Evolutionary conservation across 2,113 vertebrate genomes (phyloP).

Genomic region (Pogona vitticeps): DNA sequence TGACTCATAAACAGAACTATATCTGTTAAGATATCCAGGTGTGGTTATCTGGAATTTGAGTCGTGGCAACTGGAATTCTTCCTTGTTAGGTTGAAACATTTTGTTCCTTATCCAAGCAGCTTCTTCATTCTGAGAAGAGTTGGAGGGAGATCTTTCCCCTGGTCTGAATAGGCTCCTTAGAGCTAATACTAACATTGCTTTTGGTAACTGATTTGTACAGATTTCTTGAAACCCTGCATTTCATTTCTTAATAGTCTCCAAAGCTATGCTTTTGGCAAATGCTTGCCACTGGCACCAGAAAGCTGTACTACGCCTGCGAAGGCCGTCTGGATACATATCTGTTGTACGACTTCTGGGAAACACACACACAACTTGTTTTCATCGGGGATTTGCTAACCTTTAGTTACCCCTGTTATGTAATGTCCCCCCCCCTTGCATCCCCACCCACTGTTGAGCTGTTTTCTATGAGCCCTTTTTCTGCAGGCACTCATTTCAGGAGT

Average conservation of each 20-base stretch:
- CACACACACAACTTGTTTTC: conserved; percentile 55
- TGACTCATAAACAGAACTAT: no score
- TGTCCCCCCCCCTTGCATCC: conserved; percentile 56
- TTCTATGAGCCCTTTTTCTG: conserved; percentile 74
- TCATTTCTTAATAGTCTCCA: conserved; percentile 51
- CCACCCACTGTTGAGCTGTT: conserved; percentile 62
- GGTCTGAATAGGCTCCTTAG: no score
- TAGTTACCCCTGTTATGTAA: conserved; percentile 71
- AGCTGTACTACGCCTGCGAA: conserved; percentile 31
- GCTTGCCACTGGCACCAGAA: conserved; percentile 48
- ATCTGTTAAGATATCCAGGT: no score
- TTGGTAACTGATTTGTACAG: background rate
- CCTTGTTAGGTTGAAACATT: no score
- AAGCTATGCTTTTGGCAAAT: conserved; percentile 47
- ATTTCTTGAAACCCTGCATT: conserved; percentile 55
- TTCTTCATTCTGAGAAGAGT: no score
- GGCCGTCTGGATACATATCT: conserved; percentile 55
- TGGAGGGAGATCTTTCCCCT: no score
- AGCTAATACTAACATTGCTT: background rate
- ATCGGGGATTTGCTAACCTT: conserved; percentile 62
- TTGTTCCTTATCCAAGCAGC: no score
- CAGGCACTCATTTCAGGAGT: conserved; percentile 71
- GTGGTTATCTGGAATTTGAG: no score
- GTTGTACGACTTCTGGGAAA: conserved; percentile 59
- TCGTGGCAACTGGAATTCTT: no score